Percentiles rank a stretch among this genome's conserved stretches.
Conservation (phyloP, 2,797 vertebrate genomes). For the Parotocinclus haroldoi region DNA sequence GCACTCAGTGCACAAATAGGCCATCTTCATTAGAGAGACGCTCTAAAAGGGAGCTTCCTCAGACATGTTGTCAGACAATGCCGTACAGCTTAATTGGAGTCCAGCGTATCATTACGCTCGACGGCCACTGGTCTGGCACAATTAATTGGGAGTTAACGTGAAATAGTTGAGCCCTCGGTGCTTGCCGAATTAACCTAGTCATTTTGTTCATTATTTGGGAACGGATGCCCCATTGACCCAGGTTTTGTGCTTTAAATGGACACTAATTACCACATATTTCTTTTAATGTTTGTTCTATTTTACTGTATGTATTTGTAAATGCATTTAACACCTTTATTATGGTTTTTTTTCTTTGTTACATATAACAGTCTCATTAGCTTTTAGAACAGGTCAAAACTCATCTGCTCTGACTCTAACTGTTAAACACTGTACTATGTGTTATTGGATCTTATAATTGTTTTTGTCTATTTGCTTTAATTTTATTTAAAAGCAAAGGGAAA, state of each 20-base stretch:
- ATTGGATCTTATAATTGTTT: no score
- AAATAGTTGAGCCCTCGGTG: constrained; percentile 20
- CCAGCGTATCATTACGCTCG: constrained; percentile 27
- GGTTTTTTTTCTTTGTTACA: no score
- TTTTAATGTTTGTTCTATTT: no score
- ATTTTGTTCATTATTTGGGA: constrained; percentile 6
- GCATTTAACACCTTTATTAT: no score
- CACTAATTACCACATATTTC: background rate
- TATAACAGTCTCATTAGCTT: no score
- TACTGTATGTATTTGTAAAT: background rate
- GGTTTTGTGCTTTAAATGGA: background rate
- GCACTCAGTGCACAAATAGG: constrained; percentile 34
- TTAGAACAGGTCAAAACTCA: no score
- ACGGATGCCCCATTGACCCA: background rate
- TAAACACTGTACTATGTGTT: no score
- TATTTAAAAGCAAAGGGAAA: no score
- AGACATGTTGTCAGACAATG: constrained; percentile 38
- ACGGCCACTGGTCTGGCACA: constrained; percentile 31
- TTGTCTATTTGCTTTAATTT: no score
- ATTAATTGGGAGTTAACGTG: constrained; percentile 46
- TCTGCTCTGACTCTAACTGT: no score
- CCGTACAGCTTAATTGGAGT: constrained; percentile 46
- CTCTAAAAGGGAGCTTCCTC: constrained; percentile 32
- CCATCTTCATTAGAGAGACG: constrained; percentile 38
- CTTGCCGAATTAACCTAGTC: constrained; percentile 47